Conservation (phyloP, 2,797 vertebrate species). For the Meda fulgida region DNA sequence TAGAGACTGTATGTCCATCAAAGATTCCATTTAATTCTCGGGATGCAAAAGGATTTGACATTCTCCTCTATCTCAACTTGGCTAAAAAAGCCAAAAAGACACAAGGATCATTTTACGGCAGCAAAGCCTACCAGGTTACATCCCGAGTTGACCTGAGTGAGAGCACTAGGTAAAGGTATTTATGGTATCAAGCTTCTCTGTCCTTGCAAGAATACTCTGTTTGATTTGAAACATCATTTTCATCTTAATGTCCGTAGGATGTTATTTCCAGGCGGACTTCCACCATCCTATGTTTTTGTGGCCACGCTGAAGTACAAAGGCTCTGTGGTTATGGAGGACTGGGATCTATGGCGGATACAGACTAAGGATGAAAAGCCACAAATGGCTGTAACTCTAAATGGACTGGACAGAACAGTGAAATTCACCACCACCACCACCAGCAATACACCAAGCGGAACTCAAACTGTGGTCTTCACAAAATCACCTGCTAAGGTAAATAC, state of each 20-base stretch:
- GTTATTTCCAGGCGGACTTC: conserved; percentile 95
- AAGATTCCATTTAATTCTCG: conserved; percentile 90
- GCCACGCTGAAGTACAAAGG: conserved; percentile 94
- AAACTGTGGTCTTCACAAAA: conserved; percentile 84
- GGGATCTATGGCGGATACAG: conserved; percentile 96
- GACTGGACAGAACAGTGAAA: conserved; percentile 81
- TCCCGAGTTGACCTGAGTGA: conserved; percentile 88
- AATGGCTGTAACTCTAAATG: conserved; percentile 92
- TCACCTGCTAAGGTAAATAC: conserved; percentile 82
- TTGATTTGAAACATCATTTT: conserved; percentile 23
- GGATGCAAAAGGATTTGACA: conserved; percentile 97
- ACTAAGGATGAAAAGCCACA: conserved; percentile 87
- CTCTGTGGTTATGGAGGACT: conserved; percentile 83
- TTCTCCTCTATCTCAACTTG: conserved; percentile 90
- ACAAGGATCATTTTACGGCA: conserved; percentile 84
- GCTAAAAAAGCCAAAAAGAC: conserved; percentile 92
- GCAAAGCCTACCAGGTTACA: conserved; percentile 91
- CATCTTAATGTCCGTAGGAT: conserved; percentile 72
- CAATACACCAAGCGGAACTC: conserved; percentile 79
- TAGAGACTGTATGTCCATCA: conserved; percentile 94
- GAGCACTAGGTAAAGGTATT: conserved; percentile 84
- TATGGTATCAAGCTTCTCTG: not conserved
- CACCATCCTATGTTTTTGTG: conserved; percentile 96
- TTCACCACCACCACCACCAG: conserved; percentile 92
- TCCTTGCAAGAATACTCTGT: not conserved